Conservation (phyloP, 2,888 invertebrate species). For the Phymatocera aterrima region DNA sequence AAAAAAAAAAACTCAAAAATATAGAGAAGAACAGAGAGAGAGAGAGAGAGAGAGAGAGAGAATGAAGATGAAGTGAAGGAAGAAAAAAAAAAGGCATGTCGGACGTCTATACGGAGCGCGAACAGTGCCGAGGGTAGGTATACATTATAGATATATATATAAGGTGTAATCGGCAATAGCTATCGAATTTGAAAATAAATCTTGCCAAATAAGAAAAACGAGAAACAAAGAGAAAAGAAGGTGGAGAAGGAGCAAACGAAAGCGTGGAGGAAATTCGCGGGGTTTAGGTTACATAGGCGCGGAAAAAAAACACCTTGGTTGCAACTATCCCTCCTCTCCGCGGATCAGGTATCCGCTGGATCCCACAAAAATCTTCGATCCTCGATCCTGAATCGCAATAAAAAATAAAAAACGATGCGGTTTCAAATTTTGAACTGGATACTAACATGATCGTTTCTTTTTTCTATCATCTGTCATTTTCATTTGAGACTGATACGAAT, state of each 20-base stretch:
- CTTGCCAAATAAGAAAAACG: slow-evolving; percentile 52
- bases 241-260: slow-evolving; percentile 66
- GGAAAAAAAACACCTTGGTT: background rate
- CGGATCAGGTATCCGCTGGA: no score
- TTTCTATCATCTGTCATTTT: no score
- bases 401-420: no score
- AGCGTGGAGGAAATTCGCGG: slow-evolving; percentile 67
- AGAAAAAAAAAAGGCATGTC: background rate
- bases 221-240: slow-evolving; percentile 46
- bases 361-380: no score
- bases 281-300: slow-evolving; percentile 42
- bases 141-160: no score
- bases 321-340: no score
- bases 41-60: background rate
- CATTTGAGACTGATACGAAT: no score
- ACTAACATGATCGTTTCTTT: no score
- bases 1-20: slow-evolving; percentile 64
- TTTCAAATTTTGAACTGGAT: no score
- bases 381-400: no score
- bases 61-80: no score
- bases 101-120: background rate
- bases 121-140: slow-evolving; percentile 7
- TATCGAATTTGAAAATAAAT: slow-evolving; percentile 73
- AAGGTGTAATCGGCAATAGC: slow-evolving; percentile 71
- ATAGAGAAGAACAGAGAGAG: slow-evolving; percentile 53